Evolutionary conservation across 2,113 vertebrate genomes (phyloP), one percentile per base, ranked within the genome.

Genomic region (Peromyscus polionotus): DNA sequence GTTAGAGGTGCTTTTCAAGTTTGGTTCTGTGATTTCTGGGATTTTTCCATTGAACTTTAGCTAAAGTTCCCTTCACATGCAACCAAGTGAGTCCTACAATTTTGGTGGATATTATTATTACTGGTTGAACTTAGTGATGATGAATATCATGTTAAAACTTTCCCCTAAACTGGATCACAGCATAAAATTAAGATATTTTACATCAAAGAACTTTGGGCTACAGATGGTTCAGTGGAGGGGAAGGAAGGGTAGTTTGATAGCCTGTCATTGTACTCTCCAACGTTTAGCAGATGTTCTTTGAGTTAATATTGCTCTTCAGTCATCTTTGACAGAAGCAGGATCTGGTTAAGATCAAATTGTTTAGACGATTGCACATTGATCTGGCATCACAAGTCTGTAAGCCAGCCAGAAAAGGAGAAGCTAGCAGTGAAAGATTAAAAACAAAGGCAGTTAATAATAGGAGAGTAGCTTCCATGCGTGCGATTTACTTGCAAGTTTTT

Each of bases 281-380:
- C 96, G 95, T 28, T 93, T 96, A 98, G 96, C 98, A 98, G 98
- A 98, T 97, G 97, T 97, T 98, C 31, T 65, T 80, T 97, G 97
- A 98, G 97, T 98, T 98, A 97, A 96, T 97, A 97, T 97, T 2
- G 2, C 96, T 98, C 95, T 98, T 98, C 92, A 88, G 97, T 98
- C 98, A 98, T 98, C 98, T 98, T 91, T 98, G 98, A 98, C 97
- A 98, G 97, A 97, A 98, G 95, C 72, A 81, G 93, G 83, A 93
- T 97, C 98, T 99, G 98, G 96, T 97, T 97, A 98, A 92, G 97
- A 98, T 99, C 98, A 98, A 94, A 97, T 95, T 96, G 92, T 97
- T 98, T 96, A 98, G 97, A 95, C 95, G 98, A 98, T 98, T 97
- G 98, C 95, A 96, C 97, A 98, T 99, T 98, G 98, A 99, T 98